These are phyloP conservation scores for Ammodytes marinus DNA, from an alignment of 2,113 vertebrate genomes.

Conservation along the genomic window DNA sequence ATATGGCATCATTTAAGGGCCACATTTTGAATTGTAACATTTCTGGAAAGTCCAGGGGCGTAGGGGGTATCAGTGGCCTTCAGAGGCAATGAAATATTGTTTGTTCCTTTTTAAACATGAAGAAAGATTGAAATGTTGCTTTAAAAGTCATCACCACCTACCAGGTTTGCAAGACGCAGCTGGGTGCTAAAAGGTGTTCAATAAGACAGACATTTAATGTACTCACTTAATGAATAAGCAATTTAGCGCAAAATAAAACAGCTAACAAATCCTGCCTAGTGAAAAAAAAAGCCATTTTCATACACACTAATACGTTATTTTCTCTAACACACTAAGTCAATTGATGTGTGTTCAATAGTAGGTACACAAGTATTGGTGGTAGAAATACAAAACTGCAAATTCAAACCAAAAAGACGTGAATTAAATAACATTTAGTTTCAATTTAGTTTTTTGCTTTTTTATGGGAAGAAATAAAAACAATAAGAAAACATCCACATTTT, in stretches of 20 bases:
- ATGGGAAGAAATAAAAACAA: conserved; percentile 15
- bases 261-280: conserved; percentile 18
- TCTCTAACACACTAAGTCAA: conserved; percentile 53
- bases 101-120: conserved; percentile 35
- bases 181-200: conserved; percentile 9
- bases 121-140: conserved; percentile 29
- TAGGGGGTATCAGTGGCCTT: background rate
- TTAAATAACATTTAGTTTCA: conserved; percentile 2
- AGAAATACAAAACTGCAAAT: conserved; percentile 43
- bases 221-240: conserved; percentile 38
- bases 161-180: conserved; percentile 35
- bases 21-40: conserved; percentile 13
- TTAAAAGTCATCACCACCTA: conserved; percentile 21
- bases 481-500: conserved; percentile 31
- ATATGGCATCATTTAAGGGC: conserved; percentile 21
- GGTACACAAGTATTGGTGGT: conserved; percentile 47
- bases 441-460: conserved; percentile 28
- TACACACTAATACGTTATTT: conserved; percentile 36
- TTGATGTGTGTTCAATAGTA: conserved; percentile 49
- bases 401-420: conserved; percentile 26
- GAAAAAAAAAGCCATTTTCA: conserved; percentile 30
- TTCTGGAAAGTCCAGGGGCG: background rate
- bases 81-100: conserved; percentile 18
- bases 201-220: conserved; percentile 36
- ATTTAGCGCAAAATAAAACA: conserved; percentile 49